Evolutionary conservation across 2,113 vertebrate species (phyloP).

Genomic region (Lophius piscatorius): DNA sequence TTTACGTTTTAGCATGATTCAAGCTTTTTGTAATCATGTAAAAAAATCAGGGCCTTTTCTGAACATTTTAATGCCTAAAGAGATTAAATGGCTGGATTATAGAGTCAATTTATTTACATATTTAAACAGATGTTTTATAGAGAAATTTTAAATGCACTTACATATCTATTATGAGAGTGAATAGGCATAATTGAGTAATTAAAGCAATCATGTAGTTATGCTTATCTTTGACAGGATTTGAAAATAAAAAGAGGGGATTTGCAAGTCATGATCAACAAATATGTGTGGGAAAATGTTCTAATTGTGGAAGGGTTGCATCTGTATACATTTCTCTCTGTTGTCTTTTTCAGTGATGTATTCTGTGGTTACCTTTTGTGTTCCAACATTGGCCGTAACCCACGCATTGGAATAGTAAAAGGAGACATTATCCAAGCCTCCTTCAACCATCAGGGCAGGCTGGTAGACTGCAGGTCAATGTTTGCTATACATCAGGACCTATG

Average conservation of each 20-base stretch:
- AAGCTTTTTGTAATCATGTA: too few relatives aligned
- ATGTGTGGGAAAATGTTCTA: not conserved
- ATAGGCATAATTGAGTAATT: not conserved
- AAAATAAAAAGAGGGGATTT: not conserved
- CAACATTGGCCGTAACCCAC: constrained; percentile 88
- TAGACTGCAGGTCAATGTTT: constrained; percentile 91
- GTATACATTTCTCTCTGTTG: constrained; percentile 20
- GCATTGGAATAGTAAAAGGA: constrained; percentile 92
- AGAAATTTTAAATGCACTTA: not conserved
- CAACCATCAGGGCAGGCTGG: constrained; percentile 92
- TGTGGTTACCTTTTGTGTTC: constrained; percentile 96
- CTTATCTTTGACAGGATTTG: too few relatives aligned
- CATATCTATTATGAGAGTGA: not conserved
- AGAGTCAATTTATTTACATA: not conserved
- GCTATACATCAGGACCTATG: not conserved
- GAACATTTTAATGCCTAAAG: too few relatives aligned
- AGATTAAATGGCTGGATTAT: not conserved
- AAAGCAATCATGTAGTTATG: not conserved
- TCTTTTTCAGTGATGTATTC: constrained; percentile 90
- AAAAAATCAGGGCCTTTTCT: too few relatives aligned
- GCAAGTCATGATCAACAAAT: not conserved
- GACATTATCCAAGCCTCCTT: constrained; percentile 93
- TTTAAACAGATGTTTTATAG: not conserved
- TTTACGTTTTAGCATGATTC: too few relatives aligned
- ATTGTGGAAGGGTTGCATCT: not conserved